phyloP scores from a whole-genome alignment of 2,888 invertebrate genomes.

The Crossocerus cetratus region DNA sequence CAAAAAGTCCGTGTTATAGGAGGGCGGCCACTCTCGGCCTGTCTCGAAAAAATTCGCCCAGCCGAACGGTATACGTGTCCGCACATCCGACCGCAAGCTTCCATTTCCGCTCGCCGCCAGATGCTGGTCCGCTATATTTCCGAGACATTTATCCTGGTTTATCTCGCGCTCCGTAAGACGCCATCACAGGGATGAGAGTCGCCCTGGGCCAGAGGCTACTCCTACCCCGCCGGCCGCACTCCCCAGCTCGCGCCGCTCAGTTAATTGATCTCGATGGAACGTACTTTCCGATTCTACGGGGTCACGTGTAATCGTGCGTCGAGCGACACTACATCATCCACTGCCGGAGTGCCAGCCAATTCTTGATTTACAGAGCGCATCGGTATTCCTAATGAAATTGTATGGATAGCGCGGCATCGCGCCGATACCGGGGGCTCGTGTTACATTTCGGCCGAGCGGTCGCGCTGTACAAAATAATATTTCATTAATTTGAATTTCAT shows the following conservation, averaged over 20 bases:
- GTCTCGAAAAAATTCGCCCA: conserved; percentile 67
- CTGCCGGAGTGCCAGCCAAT: not conserved
- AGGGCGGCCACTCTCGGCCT: conserved; percentile 47
- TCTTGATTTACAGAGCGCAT: not conserved
- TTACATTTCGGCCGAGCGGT: conserved; percentile 24
- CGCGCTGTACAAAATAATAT: not conserved
- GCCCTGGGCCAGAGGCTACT: not conserved
- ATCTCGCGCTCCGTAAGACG: conserved; percentile 70
- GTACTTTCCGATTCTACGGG: not conserved
- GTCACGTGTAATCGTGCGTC: not conserved
- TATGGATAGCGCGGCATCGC: conserved; percentile 25
- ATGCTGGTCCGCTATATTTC: conserved; percentile 77
- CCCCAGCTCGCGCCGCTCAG: conserved; percentile 44
- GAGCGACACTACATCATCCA: not conserved
- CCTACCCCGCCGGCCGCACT: conserved; percentile 7
- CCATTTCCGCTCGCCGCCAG: conserved; percentile 78
- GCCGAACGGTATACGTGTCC: conserved; percentile 78
- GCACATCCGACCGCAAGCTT: conserved; percentile 79
- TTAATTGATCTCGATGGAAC: conserved; percentile 53
- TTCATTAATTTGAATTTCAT: conserved; percentile 38
- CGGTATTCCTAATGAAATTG: conserved; percentile 16
- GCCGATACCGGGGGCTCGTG: conserved; percentile 22
- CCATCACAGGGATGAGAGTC: conserved; percentile 19
- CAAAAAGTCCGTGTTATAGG: conserved; percentile 65
- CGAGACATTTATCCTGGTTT: conserved; percentile 80